Conservation (phyloP, 2,113 vertebrate genomes). For the Smithornis capensis region DNA sequence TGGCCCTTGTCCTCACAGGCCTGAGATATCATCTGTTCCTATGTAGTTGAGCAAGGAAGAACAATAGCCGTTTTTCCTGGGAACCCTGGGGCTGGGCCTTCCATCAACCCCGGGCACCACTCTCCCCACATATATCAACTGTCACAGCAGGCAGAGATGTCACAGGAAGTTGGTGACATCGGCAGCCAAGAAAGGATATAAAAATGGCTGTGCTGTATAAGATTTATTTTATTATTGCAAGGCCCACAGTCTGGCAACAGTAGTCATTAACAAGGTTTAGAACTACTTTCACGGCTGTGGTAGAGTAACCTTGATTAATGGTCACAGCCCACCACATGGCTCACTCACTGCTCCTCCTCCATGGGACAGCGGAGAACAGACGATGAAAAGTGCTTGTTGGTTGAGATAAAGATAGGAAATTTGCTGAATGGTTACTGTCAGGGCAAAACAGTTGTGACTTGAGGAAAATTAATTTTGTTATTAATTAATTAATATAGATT, state of each 20-base stretch:
- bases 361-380: not conserved
- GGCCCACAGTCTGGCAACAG: not conserved
- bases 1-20: not conserved
- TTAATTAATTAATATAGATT: not conserved
- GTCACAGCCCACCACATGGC: not conserved
- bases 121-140: fast-evolving
- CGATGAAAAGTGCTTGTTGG: not conserved
- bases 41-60: not conserved
- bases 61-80: not conserved
- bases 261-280: not conserved
- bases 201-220: not conserved
- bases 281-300: not conserved
- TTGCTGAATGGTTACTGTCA: not conserved
- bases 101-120: not conserved
- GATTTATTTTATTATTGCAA: not conserved
- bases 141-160: not conserved
- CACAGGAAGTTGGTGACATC: not conserved
- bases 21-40: not conserved
- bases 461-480: not conserved
- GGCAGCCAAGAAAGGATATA: too few species aligned
- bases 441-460: not conserved
- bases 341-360: not conserved
- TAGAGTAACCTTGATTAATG: not conserved
- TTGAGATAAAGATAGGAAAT: not conserved
- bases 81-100: fast-evolving